phyloP scores from a whole-genome alignment of 2,113 vertebrate genomes.

The Mus pahari region DNA sequence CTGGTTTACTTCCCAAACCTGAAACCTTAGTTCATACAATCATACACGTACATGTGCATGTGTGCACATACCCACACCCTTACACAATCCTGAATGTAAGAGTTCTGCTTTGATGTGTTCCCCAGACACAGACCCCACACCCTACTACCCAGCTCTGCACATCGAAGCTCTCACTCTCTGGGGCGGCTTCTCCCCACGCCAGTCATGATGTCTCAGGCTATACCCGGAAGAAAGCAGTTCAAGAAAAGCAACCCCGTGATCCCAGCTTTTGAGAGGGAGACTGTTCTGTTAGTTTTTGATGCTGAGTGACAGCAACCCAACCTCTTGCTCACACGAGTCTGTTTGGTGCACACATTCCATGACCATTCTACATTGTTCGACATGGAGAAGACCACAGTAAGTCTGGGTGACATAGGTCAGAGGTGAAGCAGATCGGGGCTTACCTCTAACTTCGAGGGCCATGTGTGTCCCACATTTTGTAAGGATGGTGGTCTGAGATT shows the following conservation, averaged over 20 bases:
- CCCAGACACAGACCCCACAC: neutral
- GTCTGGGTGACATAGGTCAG: neutral
- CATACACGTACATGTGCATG: neutral
- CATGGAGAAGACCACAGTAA: neutral
- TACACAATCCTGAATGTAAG: neutral
- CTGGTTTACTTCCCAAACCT: neutral
- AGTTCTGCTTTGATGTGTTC: neutral
- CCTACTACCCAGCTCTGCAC: neutral
- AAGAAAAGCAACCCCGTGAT: neutral
- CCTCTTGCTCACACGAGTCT: neutral
- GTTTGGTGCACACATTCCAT: neutral
- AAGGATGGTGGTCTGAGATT: fast-evolving
- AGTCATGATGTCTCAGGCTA: neutral
- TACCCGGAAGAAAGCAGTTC: neutral
- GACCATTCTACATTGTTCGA: neutral
- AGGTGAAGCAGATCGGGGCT: neutral
- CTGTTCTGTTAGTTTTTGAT: neutral
- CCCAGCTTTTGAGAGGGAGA: neutral
- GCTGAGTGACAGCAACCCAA: neutral
- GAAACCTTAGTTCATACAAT: neutral
- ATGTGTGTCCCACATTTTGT: neutral
- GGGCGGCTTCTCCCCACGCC: neutral
- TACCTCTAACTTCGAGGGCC: neutral
- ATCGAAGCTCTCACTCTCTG: neutral
- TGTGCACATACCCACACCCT: neutral